A percentile compares a stretch with the other conserved stretches of the same genome.
Evolutionary conservation across 2,888 invertebrate genomes (phyloP).

Genomic region (Spisula subtruncata): DNA sequence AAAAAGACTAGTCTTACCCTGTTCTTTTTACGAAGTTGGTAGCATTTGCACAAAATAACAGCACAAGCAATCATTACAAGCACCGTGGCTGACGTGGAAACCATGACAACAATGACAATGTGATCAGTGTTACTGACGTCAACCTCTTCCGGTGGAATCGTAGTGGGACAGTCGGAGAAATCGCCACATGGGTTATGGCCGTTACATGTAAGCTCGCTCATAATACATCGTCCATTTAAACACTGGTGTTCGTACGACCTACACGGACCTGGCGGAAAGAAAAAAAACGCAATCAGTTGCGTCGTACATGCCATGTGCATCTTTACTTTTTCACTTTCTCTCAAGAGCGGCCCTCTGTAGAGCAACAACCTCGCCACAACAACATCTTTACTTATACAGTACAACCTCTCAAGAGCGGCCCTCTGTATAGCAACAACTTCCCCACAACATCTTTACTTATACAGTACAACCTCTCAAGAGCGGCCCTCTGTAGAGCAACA

Average conservation of each 20-base stretch:
- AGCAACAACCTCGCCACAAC: no score
- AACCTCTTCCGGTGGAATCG: slow-evolving; percentile 31
- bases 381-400: no score
- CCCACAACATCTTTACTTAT: no score
- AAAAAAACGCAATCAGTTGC: no score
- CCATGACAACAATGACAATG: slow-evolving; percentile 45
- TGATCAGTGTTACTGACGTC: slow-evolving; percentile 36
- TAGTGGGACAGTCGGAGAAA: slow-evolving; percentile 58
- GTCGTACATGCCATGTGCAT: no score
- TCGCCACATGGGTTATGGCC: slow-evolving; percentile 70
- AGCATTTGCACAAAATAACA: slow-evolving; percentile 52
- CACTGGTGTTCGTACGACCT: slow-evolving; percentile 65
- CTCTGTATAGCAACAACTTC: no score
- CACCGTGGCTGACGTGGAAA: slow-evolving; percentile 38
- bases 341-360: no score
- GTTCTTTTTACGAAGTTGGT: slow-evolving; percentile 50
- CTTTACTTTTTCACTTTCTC: no score
- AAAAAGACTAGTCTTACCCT: slow-evolving; percentile 24
- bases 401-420: no score
- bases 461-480: no score
- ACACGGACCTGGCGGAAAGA: slow-evolving; percentile 48
- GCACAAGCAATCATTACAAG: slow-evolving; percentile 37
- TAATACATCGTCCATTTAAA: slow-evolving; percentile 65
- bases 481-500: no score
- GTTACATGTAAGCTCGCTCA: slow-evolving; percentile 68